Percentiles rank a stretch among this genome's conserved stretches.
Evolutionary conservation across 2,888 invertebrate genomes (phyloP).

Genomic region (Aplocera efformata): DNA sequence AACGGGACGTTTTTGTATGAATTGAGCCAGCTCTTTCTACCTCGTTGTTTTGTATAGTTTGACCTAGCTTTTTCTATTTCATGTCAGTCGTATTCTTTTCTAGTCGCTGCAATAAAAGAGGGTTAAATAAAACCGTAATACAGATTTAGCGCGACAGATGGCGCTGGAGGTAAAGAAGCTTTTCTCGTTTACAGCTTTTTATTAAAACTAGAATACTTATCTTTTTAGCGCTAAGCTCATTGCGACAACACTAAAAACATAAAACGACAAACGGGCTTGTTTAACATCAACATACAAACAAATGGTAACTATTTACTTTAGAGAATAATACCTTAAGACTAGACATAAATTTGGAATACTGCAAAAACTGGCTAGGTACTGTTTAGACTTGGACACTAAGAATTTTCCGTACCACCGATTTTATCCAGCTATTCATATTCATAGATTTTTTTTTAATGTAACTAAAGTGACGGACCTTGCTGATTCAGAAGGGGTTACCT

Average conservation of each 20-base stretch:
- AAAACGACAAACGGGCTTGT: background rate
- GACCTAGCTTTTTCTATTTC: conserved; percentile 1
- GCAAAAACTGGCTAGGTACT: too few species aligned
- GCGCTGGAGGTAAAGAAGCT: conserved; percentile 12
- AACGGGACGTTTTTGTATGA: too few species aligned
- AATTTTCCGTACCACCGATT: too few species aligned
- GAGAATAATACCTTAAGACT: too few species aligned
- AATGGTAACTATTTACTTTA: too few species aligned
- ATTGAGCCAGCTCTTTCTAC: background rate
- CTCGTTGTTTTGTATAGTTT: background rate
- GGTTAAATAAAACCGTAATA: conserved; percentile 26
- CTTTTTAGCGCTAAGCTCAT: background rate
- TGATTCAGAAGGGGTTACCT: too few species aligned
- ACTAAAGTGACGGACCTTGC: too few species aligned
- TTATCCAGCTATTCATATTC: too few species aligned
- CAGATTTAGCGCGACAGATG: conserved; percentile 24
- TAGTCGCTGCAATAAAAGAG: conserved; percentile 23
- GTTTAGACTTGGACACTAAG: too few species aligned
- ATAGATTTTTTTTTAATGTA: too few species aligned
- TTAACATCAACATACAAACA: too few species aligned
- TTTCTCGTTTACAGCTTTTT: conserved; percentile 18
- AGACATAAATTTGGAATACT: too few species aligned
- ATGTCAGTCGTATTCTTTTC: conserved; percentile 15
- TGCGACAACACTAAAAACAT: background rate
- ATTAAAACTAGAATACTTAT: conserved; percentile 12